Percentiles rank a stretch among this genome's conserved stretches.
Evolutionary conservation across 2,113 vertebrate species (phyloP).

Genomic region (Periophthalmodon schlosseri): DNA sequence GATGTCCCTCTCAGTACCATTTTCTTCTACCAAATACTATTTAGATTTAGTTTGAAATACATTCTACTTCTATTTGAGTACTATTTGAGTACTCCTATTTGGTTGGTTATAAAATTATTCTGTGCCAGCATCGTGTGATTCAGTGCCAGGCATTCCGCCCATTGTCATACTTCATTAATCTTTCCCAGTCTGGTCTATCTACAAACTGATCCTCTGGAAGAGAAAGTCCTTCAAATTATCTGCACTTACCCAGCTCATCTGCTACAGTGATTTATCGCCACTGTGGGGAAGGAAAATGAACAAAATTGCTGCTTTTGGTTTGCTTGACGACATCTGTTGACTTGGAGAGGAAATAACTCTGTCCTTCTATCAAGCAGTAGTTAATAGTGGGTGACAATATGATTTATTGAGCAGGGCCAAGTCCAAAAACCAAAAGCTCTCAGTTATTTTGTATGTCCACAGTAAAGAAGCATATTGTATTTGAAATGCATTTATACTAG

Average conservation of each 20-base stretch:
- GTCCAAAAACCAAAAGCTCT: slow-evolving; percentile 24
- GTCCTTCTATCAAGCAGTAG: slow-evolving; percentile 28
- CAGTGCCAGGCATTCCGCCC: slow-evolving; percentile 25
- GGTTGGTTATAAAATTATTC: neutral
- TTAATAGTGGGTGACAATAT: slow-evolving; percentile 36
- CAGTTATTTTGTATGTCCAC: slow-evolving; percentile 4
- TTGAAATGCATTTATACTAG: no score
- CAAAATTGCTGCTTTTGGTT: slow-evolving; percentile 56
- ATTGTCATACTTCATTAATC: slow-evolving; percentile 71
- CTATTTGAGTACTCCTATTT: neutral
- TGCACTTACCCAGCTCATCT: slow-evolving; percentile 52
- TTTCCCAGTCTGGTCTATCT: slow-evolving; percentile 54
- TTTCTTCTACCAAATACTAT: neutral
- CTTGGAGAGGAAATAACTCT: slow-evolving; percentile 47
- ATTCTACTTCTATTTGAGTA: neutral
- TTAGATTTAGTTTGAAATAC: neutral
- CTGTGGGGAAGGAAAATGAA: slow-evolving; percentile 42
- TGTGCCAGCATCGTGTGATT: neutral
- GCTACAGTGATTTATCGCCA: slow-evolving; percentile 64
- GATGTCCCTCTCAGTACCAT: neutral
- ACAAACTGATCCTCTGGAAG: slow-evolving; percentile 53
- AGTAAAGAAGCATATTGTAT: neutral
- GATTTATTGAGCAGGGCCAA: slow-evolving; percentile 40
- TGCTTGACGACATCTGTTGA: slow-evolving; percentile 42
- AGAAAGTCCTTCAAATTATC: slow-evolving; percentile 62